A percentile compares a stretch with the other conserved stretches of the same genome.
phyloP scores from a whole-genome alignment of 1,140 invertebrate species.

The Apocrypta bakeri region DNA sequence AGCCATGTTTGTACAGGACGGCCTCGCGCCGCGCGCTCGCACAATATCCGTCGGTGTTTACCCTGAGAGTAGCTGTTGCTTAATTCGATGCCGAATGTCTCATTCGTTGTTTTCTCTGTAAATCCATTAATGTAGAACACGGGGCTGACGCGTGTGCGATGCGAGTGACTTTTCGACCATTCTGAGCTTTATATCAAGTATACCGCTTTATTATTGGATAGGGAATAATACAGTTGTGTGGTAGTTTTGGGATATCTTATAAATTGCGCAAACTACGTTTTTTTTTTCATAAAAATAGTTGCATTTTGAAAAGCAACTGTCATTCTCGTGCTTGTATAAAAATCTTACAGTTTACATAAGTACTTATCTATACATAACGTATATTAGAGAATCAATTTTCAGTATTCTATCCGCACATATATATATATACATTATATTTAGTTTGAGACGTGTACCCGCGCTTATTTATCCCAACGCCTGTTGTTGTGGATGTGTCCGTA shows the following conservation, averaged over 20 bases:
- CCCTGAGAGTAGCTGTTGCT: conserved; percentile 54
- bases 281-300: background rate
- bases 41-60: conserved; percentile 68
- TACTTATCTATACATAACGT: background rate
- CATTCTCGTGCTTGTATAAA: background rate
- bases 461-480: too few relatives aligned
- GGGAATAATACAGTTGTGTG: too few relatives aligned
- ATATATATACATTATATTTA: too few relatives aligned
- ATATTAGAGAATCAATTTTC: too few relatives aligned
- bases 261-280: background rate
- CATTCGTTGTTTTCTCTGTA: conserved; percentile 59
- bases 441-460: too few relatives aligned
- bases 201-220: too few relatives aligned
- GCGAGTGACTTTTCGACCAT: background rate
- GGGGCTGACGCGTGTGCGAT: background rate
- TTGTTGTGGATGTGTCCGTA: too few relatives aligned
- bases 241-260: too few relatives aligned
- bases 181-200: background rate
- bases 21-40: conserved; percentile 60
- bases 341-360: background rate
- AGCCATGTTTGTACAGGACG: conserved; percentile 66
- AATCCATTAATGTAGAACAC: conserved; percentile 58
- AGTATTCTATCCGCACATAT: too few relatives aligned
- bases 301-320: background rate
- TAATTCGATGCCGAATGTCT: conserved; percentile 57